phyloP scores from a whole-genome alignment of 2,888 invertebrate species.

The Trissolcus japonicus region DNA sequence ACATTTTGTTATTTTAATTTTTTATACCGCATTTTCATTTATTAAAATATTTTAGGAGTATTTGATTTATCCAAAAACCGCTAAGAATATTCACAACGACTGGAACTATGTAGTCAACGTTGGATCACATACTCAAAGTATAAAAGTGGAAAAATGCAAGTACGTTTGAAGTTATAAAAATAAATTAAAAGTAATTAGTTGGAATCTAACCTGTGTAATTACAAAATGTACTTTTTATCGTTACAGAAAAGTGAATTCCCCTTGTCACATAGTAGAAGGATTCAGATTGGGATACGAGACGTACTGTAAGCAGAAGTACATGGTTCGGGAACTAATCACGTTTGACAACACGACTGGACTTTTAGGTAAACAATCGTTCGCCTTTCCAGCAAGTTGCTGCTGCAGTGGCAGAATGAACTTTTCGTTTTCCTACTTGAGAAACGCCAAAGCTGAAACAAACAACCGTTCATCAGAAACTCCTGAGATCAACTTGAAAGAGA shows the following conservation, averaged over 20 bases:
- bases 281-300: constrained; percentile 27
- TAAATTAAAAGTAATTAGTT: background rate
- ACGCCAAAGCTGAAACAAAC: too few species aligned
- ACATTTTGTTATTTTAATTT: background rate
- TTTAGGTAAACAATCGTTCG: constrained; percentile 20
- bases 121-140: constrained; percentile 26
- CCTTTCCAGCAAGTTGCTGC: constrained; percentile 41
- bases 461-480: too few species aligned
- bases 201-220: too few species aligned
- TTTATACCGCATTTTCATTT: background rate
- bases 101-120: constrained; percentile 29
- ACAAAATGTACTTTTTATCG: too few species aligned
- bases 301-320: constrained; percentile 39
- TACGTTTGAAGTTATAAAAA: constrained; percentile 3
- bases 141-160: constrained; percentile 30
- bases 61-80: constrained; percentile 30
- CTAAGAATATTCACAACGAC: constrained; percentile 21
- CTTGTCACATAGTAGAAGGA: constrained; percentile 16
- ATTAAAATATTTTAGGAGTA: constrained; percentile 14
- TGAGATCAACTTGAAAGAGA: too few species aligned
- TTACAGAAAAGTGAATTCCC: constrained; percentile 21
- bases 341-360: constrained; percentile 15
- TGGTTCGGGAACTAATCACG: constrained; percentile 32
- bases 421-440: background rate
- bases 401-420: constrained; percentile 25